Conservation (phyloP, 2,113 vertebrate species). For the Tapirus terrestris region DNA sequence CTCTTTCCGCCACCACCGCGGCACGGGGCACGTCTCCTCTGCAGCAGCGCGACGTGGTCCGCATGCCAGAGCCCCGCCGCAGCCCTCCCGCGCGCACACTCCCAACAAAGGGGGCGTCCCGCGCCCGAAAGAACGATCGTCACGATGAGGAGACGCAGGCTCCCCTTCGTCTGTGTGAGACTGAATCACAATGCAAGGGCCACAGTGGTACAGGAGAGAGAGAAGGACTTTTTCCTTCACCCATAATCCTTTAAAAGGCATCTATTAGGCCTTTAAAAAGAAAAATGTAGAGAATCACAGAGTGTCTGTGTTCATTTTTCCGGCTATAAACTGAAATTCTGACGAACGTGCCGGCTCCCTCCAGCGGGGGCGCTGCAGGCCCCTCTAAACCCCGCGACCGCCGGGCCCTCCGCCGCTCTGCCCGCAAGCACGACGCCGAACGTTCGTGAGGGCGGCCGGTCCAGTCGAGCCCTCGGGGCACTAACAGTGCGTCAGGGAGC, state of each 20-base stretch:
- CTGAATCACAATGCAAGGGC: background rate
- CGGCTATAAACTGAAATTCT: background rate
- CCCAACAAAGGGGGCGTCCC: background rate
- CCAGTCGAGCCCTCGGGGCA: background rate
- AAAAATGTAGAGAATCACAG: background rate
- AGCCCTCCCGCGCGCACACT: background rate
- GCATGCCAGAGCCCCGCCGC: background rate
- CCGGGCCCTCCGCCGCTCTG: background rate
- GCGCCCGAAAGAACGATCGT: background rate
- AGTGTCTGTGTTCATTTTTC: background rate
- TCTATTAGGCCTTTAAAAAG: background rate
- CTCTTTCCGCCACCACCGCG: rapidly evolving
- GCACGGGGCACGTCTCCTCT: background rate
- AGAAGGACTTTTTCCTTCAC: background rate
- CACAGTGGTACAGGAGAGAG: background rate
- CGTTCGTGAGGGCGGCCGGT: background rate
- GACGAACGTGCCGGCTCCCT: background rate
- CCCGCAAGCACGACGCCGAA: background rate
- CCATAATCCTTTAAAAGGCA: background rate
- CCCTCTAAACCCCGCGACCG: background rate
- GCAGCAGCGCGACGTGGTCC: conserved; percentile 7
- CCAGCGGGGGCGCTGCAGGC: conserved; percentile 75
- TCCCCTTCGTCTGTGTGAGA: background rate
- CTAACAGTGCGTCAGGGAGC: background rate
- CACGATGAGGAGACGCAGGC: background rate